A percentile compares a stretch with the other conserved stretches of the same genome.
These are phyloP conservation scores for Budorcas taxicolor DNA, from an alignment of 2,113 vertebrate species.

Conservation along the genomic window DNA sequence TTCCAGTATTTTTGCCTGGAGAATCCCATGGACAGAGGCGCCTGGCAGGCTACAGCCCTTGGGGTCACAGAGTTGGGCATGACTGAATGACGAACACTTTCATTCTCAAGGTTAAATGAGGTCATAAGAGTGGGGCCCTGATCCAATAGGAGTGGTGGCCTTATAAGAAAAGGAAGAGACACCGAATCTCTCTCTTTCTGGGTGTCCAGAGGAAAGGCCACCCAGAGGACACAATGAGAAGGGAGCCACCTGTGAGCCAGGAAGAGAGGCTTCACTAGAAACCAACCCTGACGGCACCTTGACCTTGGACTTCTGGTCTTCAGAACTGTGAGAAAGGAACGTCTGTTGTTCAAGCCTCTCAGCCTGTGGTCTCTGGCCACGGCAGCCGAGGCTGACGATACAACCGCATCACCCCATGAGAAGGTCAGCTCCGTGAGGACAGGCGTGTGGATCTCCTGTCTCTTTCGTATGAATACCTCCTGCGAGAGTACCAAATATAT, in stretches of 20 bases:
- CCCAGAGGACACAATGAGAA: background rate
- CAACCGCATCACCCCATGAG: rapidly evolving
- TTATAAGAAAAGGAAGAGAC: background rate
- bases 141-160: background rate
- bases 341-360: rapidly evolving
- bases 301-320: background rate
- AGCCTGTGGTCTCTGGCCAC: background rate
- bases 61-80: background rate
- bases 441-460: background rate
- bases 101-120: background rate
- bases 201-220: background rate
- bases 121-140: background rate
- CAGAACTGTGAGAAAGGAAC: no score
- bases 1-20: background rate
- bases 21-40: background rate
- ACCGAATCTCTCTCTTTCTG: background rate
- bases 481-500: rapidly evolving
- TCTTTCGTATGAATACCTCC: rapidly evolving
- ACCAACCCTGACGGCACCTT: rapidly evolving
- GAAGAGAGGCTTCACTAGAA: background rate
- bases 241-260: background rate
- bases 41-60: background rate
- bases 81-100: background rate
- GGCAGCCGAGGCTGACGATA: rapidly evolving
- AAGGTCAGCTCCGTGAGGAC: background rate